Evolutionary conservation across 1,140 invertebrate species (phyloP).

Genomic region (Camponotus vicinus): DNA sequence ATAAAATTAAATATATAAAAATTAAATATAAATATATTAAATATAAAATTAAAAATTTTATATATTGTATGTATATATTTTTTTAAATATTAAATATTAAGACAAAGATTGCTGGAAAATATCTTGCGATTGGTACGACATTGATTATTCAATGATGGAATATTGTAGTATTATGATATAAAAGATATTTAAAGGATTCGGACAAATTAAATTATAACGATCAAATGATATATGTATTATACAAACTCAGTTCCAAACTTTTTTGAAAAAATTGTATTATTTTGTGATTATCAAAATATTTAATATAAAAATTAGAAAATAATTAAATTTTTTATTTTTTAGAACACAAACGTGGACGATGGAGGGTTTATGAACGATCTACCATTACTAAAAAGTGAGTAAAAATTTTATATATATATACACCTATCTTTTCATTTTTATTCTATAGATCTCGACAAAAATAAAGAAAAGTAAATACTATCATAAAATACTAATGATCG

Average conservation of each 20-base stretch:
- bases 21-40: neutral
- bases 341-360: slow-evolving; percentile 94
- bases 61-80: neutral
- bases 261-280: too few relatives aligned
- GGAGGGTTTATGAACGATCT: slow-evolving; percentile 95
- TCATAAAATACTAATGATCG: neutral
- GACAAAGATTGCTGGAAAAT: neutral
- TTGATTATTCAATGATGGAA: neutral
- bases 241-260: neutral
- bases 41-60: neutral
- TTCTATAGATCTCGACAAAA: neutral
- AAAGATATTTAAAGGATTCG: neutral
- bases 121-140: neutral
- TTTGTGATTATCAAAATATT: neutral
- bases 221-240: neutral
- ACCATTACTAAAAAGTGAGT: slow-evolving; percentile 95
- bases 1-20: too few relatives aligned
- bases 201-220: neutral
- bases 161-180: neutral
- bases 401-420: neutral
- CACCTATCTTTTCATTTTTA: neutral
- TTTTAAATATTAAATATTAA: neutral
- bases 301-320: neutral
- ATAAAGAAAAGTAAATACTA: neutral
- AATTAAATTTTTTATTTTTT: slow-evolving; percentile 79